Evolutionary conservation across 2,797 vertebrate genomes (phyloP).

Genomic region (Pangasius krempfi): DNA sequence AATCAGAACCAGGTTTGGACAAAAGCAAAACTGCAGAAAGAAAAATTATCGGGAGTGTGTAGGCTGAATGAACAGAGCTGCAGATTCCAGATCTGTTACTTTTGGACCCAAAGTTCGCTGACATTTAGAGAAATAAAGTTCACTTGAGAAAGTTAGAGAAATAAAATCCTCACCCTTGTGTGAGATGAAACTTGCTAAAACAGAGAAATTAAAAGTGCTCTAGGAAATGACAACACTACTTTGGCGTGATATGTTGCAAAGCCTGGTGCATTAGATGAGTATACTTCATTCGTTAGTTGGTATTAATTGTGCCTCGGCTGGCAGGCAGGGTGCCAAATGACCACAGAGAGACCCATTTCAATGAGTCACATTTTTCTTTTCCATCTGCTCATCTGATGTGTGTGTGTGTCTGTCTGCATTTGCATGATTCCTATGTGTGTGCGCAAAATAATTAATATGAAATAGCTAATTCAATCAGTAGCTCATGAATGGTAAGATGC

Average conservation of each 20-base stretch:
- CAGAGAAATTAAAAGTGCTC: neutral
- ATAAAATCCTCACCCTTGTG: neutral
- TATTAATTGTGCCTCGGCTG: neutral
- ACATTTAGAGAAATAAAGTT: neutral
- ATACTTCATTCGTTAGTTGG: neutral
- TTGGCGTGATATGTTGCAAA: neutral
- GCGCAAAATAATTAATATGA: neutral
- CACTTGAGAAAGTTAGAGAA: neutral
- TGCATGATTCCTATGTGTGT: neutral
- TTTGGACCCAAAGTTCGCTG: neutral
- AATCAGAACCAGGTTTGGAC: neutral
- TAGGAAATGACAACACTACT: neutral
- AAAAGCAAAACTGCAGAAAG: neutral
- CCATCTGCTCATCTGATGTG: neutral
- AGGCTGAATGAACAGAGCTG: neutral
- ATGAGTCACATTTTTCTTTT: neutral
- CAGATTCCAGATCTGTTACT: neutral
- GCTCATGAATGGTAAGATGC: neutral
- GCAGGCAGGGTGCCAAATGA: neutral
- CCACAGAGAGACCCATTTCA: neutral
- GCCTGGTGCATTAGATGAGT: neutral
- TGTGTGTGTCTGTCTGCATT: neutral
- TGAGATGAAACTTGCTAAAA: neutral
- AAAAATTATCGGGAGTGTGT: too few species aligned
- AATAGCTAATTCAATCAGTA: neutral